phyloP scores from a whole-genome alignment of 2,113 vertebrate species.

The Nothocercus nigrocapillus region DNA sequence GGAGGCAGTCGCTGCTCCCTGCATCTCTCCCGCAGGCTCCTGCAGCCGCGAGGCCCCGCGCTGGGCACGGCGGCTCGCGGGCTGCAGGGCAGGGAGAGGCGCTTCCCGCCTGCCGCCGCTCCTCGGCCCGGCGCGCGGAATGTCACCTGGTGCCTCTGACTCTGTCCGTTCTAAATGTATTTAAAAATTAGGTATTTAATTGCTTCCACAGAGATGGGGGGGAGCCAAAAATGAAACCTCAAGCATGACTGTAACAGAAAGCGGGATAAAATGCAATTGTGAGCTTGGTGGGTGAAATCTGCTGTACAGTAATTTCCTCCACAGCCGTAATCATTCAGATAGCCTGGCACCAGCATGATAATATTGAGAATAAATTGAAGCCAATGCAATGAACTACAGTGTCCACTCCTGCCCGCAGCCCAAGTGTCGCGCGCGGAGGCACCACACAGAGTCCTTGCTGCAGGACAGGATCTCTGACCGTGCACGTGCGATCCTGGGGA shows the following conservation, averaged over 20 bases:
- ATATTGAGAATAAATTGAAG: constrained; percentile 2
- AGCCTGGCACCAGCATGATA: background rate
- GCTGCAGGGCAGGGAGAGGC: no score
- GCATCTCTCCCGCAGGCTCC: background rate
- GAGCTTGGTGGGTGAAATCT: background rate
- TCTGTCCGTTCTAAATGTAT: background rate
- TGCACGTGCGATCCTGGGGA: constrained; percentile 29
- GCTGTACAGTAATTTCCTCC: background rate
- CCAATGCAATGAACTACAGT: background rate
- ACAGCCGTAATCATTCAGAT: background rate
- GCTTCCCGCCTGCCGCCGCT: no score
- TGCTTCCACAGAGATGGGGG: background rate
- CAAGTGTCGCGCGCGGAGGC: background rate
- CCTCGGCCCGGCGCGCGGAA: background rate
- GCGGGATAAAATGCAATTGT: constrained; percentile 14
- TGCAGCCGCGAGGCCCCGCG: background rate
- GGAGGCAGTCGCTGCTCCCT: background rate
- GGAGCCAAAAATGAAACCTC: background rate
- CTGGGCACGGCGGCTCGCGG: no score
- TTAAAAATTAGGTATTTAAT: background rate
- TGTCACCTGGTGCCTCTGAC: background rate
- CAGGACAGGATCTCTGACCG: background rate
- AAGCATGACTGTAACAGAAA: background rate
- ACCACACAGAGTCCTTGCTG: background rate
- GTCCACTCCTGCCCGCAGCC: background rate